phyloP scores from a whole-genome alignment of 2,113 vertebrate species.

The Hyperoodon ampullatus region DNA sequence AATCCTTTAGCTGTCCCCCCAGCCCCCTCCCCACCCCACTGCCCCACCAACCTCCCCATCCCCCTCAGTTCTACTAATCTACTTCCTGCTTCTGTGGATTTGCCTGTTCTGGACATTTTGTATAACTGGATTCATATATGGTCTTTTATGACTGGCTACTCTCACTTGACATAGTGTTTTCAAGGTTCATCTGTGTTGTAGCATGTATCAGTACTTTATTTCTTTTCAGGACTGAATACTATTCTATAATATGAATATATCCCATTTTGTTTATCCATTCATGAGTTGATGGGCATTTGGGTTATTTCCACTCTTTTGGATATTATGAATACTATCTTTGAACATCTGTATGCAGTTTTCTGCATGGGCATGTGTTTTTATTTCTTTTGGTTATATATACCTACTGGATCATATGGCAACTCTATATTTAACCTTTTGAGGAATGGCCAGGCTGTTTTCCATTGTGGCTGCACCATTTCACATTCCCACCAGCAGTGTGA shows the following conservation, averaged over 20 bases:
- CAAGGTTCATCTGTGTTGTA: constrained; percentile 23
- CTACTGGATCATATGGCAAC: background rate
- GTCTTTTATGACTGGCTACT: background rate
- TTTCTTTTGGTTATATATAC: background rate
- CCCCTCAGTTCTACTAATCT: background rate
- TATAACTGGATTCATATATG: constrained; percentile 25
- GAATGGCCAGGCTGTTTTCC: background rate
- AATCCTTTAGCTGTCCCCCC: background rate
- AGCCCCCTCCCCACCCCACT: no score
- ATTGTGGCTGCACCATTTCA: background rate
- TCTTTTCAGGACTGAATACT: constrained; percentile 41
- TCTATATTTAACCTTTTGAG: constrained; percentile 25
- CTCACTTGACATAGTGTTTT: constrained; percentile 39
- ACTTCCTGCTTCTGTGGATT: constrained; percentile 18
- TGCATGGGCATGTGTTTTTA: background rate
- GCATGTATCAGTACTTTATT: background rate
- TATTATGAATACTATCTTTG: constrained; percentile 1
- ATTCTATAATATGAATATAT: background rate
- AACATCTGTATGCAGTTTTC: background rate
- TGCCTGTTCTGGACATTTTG: constrained; percentile 50
- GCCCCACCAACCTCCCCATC: background rate
- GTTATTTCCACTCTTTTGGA: background rate
- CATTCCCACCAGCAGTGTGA: background rate
- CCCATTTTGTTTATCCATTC: background rate
- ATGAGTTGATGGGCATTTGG: background rate